Conservation (phyloP, 30 jellyfish, hydroid and myxozoan species). For the Turritopsis dohrnii region DNA sequence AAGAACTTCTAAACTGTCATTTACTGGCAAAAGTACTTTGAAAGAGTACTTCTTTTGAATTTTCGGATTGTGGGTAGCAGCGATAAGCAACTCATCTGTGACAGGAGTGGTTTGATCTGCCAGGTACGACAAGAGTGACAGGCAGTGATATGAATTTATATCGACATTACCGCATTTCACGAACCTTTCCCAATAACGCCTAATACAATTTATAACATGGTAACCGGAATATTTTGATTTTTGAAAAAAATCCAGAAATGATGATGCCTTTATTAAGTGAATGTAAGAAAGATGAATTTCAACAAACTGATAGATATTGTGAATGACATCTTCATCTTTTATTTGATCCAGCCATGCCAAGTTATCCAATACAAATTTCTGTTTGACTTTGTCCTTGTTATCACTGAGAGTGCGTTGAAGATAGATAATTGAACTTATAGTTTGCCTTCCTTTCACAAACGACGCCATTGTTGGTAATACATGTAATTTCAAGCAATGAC, state of each 20-base stretch:
- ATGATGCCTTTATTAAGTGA: not conserved
- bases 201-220: not conserved
- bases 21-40: slow-evolving; percentile 11
- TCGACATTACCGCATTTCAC: not conserved
- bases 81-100: not conserved
- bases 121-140: not conserved
- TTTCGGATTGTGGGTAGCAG: not conserved
- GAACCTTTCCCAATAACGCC: not conserved
- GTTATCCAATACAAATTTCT: not conserved
- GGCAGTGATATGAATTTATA: not conserved
- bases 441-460: not conserved
- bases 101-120: slow-evolving; percentile 5
- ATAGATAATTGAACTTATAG: not conserved
- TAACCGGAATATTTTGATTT: not conserved
- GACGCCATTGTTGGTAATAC: not conserved
- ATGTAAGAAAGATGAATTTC: not conserved
- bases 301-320: not conserved
- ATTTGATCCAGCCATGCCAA: not conserved
- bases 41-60: not conserved
- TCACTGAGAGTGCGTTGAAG: not conserved
- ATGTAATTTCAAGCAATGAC: not conserved
- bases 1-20: not conserved
- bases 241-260: not conserved
- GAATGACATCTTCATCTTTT: not conserved
- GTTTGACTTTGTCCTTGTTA: not conserved